Base-by-base conservation (phyloP, 2,888 invertebrate species). In the Euplexia lucipara region DNA sequence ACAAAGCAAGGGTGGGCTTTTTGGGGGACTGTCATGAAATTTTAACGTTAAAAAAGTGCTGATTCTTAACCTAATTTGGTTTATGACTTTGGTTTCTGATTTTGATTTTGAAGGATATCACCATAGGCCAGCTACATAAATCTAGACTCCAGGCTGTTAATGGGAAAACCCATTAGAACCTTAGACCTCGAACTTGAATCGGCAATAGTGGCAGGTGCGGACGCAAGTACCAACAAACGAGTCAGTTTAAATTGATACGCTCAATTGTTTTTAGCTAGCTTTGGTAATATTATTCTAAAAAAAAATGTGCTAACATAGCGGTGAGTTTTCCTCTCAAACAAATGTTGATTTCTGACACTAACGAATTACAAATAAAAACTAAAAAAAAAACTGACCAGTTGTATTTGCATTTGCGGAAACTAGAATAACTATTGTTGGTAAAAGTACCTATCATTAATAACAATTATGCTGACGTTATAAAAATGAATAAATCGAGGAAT, bases 291-390 rank as follows among this genome's bases (percentile, higher is more conserved):
- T 12, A 47, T 41, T 52, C 34, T 10, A 0, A 3, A 0, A 34
- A n/a, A n/a, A 70, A 47, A 10, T 26, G 8, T 20, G 10, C n/a
- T 32, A 16, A 54, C 35, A 44, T 8, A 39, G 20, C 52, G 14
- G 20, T 18, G 35, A 52, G 37, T 26, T 41, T 42, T 16, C 4
- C 3, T 14, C 2, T 12, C 18, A 32, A 42, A 49, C 8, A 35
- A 35, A 54, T 57, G 18, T 1, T 52, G 34, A 34, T 49, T 32
- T 45, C 39, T 30, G 32, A 44, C 37, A 52, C 70, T 69, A 73
- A 73, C 72, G 75, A 73, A 63, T 32, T 45, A 18, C 69, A 73
- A 73, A 73, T 69, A 74, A 54, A 54, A 26, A 35, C 49, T 9
- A 68, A 60, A 57, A 44, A n/a, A 42, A 3, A 26, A 42, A 2